These are phyloP conservation scores for Halichoerus grypus DNA, from an alignment of 2,113 vertebrate species.

Conservation along the genomic window DNA sequence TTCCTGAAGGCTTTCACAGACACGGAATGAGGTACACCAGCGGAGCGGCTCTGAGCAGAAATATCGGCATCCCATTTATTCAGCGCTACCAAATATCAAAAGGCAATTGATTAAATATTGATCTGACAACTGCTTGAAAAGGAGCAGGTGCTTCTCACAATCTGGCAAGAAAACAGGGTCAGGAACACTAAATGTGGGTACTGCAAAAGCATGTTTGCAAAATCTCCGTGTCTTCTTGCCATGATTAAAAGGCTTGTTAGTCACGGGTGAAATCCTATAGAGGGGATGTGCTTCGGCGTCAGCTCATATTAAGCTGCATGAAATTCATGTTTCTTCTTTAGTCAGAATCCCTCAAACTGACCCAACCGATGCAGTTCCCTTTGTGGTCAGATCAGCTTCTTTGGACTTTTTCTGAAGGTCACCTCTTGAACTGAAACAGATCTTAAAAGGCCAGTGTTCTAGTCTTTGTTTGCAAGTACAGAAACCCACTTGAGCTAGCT, in stretches of 20 bases:
- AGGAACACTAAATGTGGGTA: constrained; percentile 68
- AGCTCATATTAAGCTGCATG: constrained; percentile 76
- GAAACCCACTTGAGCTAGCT: not conserved
- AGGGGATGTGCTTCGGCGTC: constrained; percentile 70
- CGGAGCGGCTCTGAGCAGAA: constrained; percentile 75
- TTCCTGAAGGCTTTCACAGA: constrained; percentile 68
- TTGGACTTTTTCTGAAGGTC: constrained; percentile 68
- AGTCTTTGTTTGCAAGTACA: constrained; percentile 55
- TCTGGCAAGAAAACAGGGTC: constrained; percentile 77
- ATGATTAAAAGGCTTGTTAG: constrained; percentile 83
- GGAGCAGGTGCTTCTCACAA: constrained; percentile 78
- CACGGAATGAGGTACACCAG: constrained; percentile 40
- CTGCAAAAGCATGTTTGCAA: constrained; percentile 77
- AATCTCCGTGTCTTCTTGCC: constrained; percentile 80
- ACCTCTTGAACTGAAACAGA: constrained; percentile 52
- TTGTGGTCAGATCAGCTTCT: constrained; percentile 63
- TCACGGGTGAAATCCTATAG: constrained; percentile 78
- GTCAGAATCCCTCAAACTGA: constrained; percentile 76
- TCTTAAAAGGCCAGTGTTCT: constrained; percentile 41
- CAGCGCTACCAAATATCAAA: constrained; percentile 77
- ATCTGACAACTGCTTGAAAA: constrained; percentile 81
- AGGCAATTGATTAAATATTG: constrained; percentile 83
- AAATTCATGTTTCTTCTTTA: constrained; percentile 78
- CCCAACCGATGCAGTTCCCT: constrained; percentile 61
- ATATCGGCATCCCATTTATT: constrained; percentile 80